Percentiles rank a stretch among this genome's conserved stretches.
phyloP scores from a whole-genome alignment of 2,888 invertebrate species.

The Metacarcinus magister region DNA sequence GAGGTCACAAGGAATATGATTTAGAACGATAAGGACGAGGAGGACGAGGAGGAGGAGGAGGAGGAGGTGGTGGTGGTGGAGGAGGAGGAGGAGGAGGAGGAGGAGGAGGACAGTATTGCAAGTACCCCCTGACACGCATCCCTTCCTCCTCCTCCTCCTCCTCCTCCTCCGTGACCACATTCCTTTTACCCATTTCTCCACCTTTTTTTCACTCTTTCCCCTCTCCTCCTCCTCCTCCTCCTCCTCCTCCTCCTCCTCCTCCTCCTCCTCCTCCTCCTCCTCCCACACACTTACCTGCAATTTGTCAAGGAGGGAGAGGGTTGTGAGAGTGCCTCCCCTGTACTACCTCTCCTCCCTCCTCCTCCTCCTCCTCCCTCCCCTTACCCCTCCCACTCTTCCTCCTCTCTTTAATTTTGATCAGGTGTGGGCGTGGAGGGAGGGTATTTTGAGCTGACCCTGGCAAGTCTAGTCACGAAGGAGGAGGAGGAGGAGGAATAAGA shows the following conservation, averaged over 20 bases:
- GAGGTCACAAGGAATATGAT: background rate
- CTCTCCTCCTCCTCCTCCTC: constrained; percentile 1
- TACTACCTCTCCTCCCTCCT: background rate
- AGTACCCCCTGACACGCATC: background rate
- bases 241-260: background rate
- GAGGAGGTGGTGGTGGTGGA: no score
- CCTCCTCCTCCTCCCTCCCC: no score
- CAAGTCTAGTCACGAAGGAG: background rate
- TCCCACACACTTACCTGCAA: no score
- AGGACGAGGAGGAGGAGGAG: no score
- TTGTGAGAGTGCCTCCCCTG: background rate
- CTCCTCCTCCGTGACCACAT: background rate
- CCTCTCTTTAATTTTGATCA: background rate
- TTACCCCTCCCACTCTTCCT: no score
- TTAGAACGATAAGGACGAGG: background rate
- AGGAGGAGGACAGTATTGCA: background rate
- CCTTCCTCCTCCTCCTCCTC: background rate
- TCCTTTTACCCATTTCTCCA: background rate
- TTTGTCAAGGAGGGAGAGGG: background rate
- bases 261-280: background rate
- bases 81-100: constrained; percentile 1
- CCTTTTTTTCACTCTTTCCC: background rate
- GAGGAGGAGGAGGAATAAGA: background rate
- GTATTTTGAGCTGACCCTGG: background rate
- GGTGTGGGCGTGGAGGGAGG: background rate